Conservation (phyloP, 2,797 vertebrate genomes). For the Diplodus sargus region DNA sequence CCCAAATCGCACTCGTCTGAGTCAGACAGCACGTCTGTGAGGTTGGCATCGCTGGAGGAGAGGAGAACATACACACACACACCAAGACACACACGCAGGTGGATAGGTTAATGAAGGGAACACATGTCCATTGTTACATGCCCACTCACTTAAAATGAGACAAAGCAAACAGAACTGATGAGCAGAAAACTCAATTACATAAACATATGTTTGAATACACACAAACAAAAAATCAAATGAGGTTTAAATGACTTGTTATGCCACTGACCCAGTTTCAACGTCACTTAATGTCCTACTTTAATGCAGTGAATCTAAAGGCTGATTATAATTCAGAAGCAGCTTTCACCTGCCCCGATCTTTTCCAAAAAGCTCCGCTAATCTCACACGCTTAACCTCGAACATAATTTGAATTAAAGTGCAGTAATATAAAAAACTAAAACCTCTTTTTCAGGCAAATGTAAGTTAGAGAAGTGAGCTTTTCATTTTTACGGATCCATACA, state of each 20-base stretch:
- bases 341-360: conserved; percentile 43
- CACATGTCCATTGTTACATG: conserved; percentile 29
- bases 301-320: conserved; percentile 31
- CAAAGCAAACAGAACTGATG: conserved; percentile 25
- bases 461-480: conserved; percentile 8
- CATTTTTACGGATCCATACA: neutral
- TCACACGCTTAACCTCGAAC: conserved; percentile 37
- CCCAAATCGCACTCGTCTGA: conserved; percentile 93
- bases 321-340: conserved; percentile 34
- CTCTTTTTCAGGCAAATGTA: conserved; percentile 3
- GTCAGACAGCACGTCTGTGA: conserved; percentile 91
- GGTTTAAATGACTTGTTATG: conserved; percentile 44
- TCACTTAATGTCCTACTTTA: conserved; percentile 50
- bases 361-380: conserved; percentile 51
- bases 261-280: conserved; percentile 50
- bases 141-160: conserved; percentile 41
- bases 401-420: conserved; percentile 31
- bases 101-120: conserved; percentile 65
- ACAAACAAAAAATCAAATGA: conserved; percentile 32
- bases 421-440: conserved; percentile 29
- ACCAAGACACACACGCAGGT: conserved; percentile 53
- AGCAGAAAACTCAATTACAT: conserved; percentile 40
- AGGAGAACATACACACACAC: conserved; percentile 42
- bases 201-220: conserved; percentile 45
- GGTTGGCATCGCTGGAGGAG: conserved; percentile 88